Conservation (phyloP, 2,797 vertebrate genomes). For the Chaetodon trifasciatus region DNA sequence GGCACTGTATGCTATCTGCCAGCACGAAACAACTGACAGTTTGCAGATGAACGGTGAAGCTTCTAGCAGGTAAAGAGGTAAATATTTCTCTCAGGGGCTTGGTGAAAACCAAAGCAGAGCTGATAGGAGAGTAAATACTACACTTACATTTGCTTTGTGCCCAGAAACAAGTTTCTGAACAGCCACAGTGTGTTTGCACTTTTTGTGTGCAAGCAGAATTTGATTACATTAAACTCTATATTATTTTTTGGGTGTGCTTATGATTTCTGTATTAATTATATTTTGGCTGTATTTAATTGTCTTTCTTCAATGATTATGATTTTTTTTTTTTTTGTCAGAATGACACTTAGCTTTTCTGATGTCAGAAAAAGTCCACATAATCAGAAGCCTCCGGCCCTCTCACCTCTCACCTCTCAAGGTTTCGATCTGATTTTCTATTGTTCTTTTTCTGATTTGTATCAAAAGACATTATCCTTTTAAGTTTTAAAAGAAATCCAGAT, state of each 20-base stretch:
- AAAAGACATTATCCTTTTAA: conserved; percentile 1
- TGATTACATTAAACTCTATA: too few relatives aligned
- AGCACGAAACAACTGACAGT: neutral
- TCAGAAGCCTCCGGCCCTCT: neutral
- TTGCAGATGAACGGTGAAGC: neutral
- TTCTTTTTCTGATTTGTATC: neutral
- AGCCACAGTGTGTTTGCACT: neutral
- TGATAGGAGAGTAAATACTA: neutral
- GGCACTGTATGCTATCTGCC: too few relatives aligned
- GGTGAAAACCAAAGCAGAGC: neutral
- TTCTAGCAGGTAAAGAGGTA: neutral
- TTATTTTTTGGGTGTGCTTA: neutral
- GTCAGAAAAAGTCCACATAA: neutral
- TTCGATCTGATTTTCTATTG: neutral
- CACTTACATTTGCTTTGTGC: neutral
- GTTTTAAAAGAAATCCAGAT: conserved; percentile 10
- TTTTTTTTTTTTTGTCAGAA: neutral
- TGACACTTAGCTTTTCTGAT: neutral
- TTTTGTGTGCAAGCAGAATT: too few relatives aligned
- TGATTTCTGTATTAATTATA: conserved; percentile 4
- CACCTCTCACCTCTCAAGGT: too few relatives aligned
- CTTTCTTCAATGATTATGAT: neutral
- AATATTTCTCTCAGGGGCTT: neutral
- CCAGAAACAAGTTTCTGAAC: neutral
- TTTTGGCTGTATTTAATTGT: neutral